Conservation (phyloP, 1,140 invertebrate genomes). For the Papilio xuthus region DNA sequence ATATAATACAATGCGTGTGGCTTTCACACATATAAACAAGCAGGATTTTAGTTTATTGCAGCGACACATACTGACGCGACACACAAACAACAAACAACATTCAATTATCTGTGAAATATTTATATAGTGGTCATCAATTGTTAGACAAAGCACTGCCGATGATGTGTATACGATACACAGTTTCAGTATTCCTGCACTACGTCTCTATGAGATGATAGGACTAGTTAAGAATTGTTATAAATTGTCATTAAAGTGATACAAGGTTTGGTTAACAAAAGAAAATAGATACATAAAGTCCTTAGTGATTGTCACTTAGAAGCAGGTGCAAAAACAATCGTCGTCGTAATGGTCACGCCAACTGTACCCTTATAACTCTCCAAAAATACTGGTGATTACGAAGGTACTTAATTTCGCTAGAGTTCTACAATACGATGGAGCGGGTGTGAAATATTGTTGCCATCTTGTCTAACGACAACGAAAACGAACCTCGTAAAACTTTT, state of each 20-base stretch:
- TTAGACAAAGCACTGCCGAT: not conserved
- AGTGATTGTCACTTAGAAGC: not conserved
- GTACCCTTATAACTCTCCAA: slow-evolving; percentile 1
- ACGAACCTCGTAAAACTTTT: not conserved
- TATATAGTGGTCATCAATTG: not conserved
- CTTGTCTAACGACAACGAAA: not conserved
- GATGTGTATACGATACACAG: too few species aligned
- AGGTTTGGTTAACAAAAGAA: not conserved
- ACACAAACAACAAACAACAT: slow-evolving; percentile 1
- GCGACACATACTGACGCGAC: not conserved
- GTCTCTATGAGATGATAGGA: too few species aligned
- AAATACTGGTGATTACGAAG: not conserved
- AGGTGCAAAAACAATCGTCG: not conserved
- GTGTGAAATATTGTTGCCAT: not conserved
- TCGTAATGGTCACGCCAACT: not conserved
- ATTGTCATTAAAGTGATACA: not conserved
- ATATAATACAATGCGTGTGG: not conserved
- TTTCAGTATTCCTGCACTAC: too few species aligned
- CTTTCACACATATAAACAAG: not conserved
- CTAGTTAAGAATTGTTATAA: too few species aligned
- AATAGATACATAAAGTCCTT: too few species aligned
- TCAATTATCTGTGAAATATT: slow-evolving; percentile 1
- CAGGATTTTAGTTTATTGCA: not conserved
- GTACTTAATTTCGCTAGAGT: not conserved
- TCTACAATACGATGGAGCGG: not conserved